A percentile compares a stretch with the other conserved stretches of the same genome.
phyloP scores from a whole-genome alignment of 2,113 vertebrate species.

The Lota lota region DNA sequence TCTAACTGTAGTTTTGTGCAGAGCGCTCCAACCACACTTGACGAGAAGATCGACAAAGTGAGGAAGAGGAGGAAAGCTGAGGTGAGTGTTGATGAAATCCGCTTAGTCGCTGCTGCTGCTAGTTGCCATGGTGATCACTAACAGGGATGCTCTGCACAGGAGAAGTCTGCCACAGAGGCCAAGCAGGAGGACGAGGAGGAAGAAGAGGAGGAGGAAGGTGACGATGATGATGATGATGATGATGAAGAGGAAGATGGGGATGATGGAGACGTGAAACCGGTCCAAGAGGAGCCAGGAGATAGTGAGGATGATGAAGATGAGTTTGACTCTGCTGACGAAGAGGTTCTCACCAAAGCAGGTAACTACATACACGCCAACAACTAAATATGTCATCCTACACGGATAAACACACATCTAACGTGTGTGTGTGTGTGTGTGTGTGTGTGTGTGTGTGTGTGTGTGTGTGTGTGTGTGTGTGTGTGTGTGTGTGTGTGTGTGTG shows the following conservation, averaged over 20 bases:
- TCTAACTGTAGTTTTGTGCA: conserved; percentile 36
- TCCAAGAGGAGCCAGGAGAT: conserved; percentile 9
- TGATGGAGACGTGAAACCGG: not conserved
- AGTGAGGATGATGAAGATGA: conserved; percentile 67
- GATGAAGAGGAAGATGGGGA: conserved; percentile 6
- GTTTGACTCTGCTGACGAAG: conserved; percentile 82
- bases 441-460: too few species aligned
- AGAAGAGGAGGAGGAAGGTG: conserved; percentile 13
- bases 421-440: not conserved
- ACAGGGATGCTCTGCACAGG: conserved; percentile 60
- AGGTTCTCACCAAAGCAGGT: conserved; percentile 88
- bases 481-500: too few species aligned
- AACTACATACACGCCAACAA: not conserved
- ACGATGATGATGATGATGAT: conserved; percentile 40
- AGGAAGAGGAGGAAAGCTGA: conserved; percentile 84
- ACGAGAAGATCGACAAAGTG: conserved; percentile 94
- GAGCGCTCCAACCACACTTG: conserved; percentile 86
- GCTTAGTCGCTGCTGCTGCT: too few species aligned
- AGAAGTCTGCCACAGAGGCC: conserved; percentile 60
- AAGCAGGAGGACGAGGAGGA: conserved; percentile 20
- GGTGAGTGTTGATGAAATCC: conserved; percentile 59
- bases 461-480: too few species aligned
- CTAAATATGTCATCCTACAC: too few species aligned
- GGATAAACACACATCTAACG: too few species aligned
- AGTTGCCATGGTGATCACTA: not conserved